Conservation (phyloP, 1,140 invertebrate species). For the Drosophila rufa region DNA sequence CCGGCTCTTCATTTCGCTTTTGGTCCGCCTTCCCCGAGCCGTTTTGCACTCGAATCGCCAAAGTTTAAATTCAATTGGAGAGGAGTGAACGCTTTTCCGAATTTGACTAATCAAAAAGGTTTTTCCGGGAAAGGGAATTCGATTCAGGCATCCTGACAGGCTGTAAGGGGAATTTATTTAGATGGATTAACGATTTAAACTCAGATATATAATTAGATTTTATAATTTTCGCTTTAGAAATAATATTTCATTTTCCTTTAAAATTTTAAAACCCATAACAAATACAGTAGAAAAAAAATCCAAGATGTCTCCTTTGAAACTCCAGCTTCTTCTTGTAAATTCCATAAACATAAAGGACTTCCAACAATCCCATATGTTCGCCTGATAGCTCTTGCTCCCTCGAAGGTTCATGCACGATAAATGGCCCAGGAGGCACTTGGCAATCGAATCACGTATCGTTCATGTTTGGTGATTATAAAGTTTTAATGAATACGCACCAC, state of each 20-base stretch:
- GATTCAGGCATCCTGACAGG: background rate
- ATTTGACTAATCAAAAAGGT: slow-evolving; percentile 39
- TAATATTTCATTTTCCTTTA: background rate
- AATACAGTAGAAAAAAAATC: background rate
- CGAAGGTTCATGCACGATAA: slow-evolving; percentile 60
- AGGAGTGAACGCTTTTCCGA: slow-evolving; percentile 23
- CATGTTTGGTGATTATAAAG: slow-evolving; percentile 82
- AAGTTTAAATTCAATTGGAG: slow-evolving; percentile 77
- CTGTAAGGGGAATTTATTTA: background rate
- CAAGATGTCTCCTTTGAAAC: background rate
- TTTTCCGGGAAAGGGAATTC: background rate
- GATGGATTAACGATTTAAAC: background rate
- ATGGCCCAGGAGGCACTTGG: slow-evolving; percentile 61
- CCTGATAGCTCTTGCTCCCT: slow-evolving; percentile 1
- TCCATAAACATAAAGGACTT: slow-evolving; percentile 8
- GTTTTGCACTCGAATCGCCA: slow-evolving; percentile 69
- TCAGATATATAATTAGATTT: background rate
- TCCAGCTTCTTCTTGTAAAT: background rate
- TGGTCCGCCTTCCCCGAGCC: slow-evolving; percentile 26
- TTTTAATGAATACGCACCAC: slow-evolving; percentile 81
- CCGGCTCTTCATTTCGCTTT: slow-evolving; percentile 53
- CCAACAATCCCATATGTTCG: slow-evolving; percentile 41
- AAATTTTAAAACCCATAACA: too few relatives aligned
- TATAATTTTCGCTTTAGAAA: background rate
- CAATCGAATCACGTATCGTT: slow-evolving; percentile 77